These are phyloP conservation scores for Platichthys flesus DNA, from an alignment of 2,113 vertebrate species.

Conservation along the genomic window DNA sequence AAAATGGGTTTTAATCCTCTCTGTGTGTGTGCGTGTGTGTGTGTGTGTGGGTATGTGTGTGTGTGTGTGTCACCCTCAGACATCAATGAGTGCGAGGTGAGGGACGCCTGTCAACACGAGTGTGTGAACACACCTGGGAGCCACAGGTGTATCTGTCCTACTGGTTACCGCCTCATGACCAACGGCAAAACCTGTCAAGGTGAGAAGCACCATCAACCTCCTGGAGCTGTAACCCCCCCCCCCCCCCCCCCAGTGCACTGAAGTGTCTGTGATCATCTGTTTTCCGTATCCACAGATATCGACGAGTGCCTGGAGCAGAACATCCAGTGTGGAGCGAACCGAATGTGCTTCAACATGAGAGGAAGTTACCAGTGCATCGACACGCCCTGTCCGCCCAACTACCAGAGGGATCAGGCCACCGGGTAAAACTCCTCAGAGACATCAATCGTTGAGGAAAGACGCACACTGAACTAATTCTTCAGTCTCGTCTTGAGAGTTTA, in stretches of 20 bases:
- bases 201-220: slow-evolving; percentile 50
- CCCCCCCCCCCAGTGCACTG: too few species aligned
- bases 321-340: slow-evolving; percentile 90
- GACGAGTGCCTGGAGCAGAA: slow-evolving; percentile 94
- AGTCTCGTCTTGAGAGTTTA: too few species aligned
- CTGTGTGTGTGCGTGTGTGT: neutral
- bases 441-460: neutral
- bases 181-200: slow-evolving; percentile 97
- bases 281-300: slow-evolving; percentile 81
- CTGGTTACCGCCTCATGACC: slow-evolving; percentile 89
- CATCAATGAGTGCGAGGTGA: slow-evolving; percentile 94
- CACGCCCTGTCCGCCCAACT: slow-evolving; percentile 93
- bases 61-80: slow-evolving; percentile 79
- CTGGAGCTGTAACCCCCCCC: neutral
- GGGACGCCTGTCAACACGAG: slow-evolving; percentile 92
- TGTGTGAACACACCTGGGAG: slow-evolving; percentile 94
- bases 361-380: slow-evolving; percentile 96
- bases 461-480: too few species aligned
- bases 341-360: slow-evolving; percentile 97
- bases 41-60: neutral
- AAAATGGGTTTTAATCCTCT: neutral
- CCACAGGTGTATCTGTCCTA: slow-evolving; percentile 90
- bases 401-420: slow-evolving; percentile 88
- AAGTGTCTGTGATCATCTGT: too few species aligned
- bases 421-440: slow-evolving; percentile 80